Conservation (phyloP, 2,797 vertebrate genomes). For the Pogonophryne albipinna region DNA sequence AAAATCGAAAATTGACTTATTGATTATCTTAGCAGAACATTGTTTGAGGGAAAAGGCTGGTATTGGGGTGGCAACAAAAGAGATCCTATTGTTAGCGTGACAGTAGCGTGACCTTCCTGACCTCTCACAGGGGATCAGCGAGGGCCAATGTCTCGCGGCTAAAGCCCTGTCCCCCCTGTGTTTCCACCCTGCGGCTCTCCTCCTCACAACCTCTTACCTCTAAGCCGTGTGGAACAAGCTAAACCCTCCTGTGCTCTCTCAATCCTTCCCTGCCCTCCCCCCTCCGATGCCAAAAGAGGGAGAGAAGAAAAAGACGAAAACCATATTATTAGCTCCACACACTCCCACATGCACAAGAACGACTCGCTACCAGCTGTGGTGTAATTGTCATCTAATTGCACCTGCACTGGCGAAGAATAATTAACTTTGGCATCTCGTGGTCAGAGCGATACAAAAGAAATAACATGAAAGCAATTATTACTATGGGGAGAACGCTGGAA, state of each 20-base stretch:
- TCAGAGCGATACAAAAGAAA: conserved; percentile 75
- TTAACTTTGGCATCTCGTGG: conserved; percentile 82
- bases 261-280: conserved; percentile 36
- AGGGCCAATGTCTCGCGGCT: conserved; percentile 54
- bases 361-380: conserved; percentile 84
- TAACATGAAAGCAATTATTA: conserved; percentile 80
- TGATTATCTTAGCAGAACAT: conserved; percentile 4
- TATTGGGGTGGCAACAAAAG: conserved; percentile 68
- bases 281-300: conserved; percentile 7
- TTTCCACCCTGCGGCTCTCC: conserved; percentile 71
- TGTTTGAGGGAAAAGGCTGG: conserved; percentile 49
- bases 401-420: conserved; percentile 85
- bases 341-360: conserved; percentile 73
- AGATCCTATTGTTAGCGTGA: conserved; percentile 87
- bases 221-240: conserved; percentile 75
- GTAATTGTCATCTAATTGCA: conserved; percentile 87
- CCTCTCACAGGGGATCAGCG: conserved; percentile 78
- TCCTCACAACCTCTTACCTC: conserved; percentile 72
- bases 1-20: background rate
- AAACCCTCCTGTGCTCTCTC: conserved; percentile 55
- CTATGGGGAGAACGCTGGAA: conserved; percentile 52
- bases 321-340: conserved; percentile 78
- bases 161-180: conserved; percentile 58
- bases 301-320: conserved; percentile 48
- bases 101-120: conserved; percentile 84